These are phyloP conservation scores for Plotosus lineatus DNA, from an alignment of 2,113 vertebrate species.

Conservation along the genomic window DNA sequence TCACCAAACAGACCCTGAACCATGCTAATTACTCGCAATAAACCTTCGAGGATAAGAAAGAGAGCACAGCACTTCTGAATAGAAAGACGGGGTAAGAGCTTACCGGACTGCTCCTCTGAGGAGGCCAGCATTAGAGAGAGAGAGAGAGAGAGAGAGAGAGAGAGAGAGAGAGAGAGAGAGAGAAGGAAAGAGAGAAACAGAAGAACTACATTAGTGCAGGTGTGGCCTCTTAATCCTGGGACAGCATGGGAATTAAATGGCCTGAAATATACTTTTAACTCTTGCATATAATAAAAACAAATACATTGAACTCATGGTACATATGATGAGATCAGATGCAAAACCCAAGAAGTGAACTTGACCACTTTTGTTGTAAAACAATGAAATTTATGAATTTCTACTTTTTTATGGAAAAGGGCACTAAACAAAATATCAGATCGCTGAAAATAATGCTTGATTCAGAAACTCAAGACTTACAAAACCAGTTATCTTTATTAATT, in stretches of 20 bases:
- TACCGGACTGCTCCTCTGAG: slow-evolving; percentile 96
- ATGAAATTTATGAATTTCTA: no score
- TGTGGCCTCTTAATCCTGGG: background rate
- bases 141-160: slow-evolving; percentile 34
- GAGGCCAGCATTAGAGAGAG: slow-evolving; percentile 64
- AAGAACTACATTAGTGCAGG: slow-evolving; percentile 33
- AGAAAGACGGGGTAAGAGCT: slow-evolving; percentile 63
- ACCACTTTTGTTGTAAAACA: no score
- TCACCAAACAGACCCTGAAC: slow-evolving; percentile 6
- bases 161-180: slow-evolving; percentile 26
- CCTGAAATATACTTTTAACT: background rate
- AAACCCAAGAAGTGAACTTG: no score
- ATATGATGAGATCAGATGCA: no score
- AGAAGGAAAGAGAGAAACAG: slow-evolving; percentile 33
- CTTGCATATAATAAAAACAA: background rate
- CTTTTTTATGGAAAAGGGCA: no score
- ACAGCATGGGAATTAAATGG: background rate
- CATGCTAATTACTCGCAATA: background rate
- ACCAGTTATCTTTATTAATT: no score
- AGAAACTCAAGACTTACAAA: no score
- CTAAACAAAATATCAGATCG: no score
- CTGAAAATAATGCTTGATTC: no score
- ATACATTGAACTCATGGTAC: background rate
- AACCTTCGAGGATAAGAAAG: background rate
- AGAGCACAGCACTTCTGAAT: slow-evolving; percentile 20